Base-by-base conservation (phyloP, 2,888 invertebrate species). In the Cerceris rybyensis region DNA sequence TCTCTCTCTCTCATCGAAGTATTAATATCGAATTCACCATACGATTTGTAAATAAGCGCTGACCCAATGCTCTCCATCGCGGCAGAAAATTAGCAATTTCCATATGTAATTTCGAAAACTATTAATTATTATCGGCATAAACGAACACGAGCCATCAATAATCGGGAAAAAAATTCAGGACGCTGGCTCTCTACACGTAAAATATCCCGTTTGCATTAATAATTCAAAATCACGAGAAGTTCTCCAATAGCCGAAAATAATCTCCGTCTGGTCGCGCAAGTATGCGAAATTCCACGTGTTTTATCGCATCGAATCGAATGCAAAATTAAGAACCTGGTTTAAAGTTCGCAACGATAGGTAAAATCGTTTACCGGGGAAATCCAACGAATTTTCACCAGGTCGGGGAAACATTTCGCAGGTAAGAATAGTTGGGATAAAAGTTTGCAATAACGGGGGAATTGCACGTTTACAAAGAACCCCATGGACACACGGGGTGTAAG, bases 61-160 rank as follows among this genome's bases (percentile, higher is more conserved):
- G 55, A 13, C 60, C 39, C 13, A 50, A 42, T 14, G 7, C 63
- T 50, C 43, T 16, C 52, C 52, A 16, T 39, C 52, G 39, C 75
- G 69, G 67, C 46, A 59, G 42, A 11, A 70, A 75, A 80, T 80
- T 68, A 46, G 61, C 75, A 71, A 80, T 80, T 75, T 80, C 80
- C 75, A 80, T 75, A 75, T 63, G 75, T 80, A 80, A 80, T 80
- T 80, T 58, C 60, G 59, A 50, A 17, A 59, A 66, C 58, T 75
- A 80, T 80, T 80, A 70, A 80, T 80, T 80, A 69, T 68, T 49
- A 71, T 14, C n/a, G 41, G 50, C 54, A 54, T 63, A 46, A 41
- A 58, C 63, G 67, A 80, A 80, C 14, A 64, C 64, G 71, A 16
- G 28, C 54, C 42, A 76, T 75, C 46, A 50, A 69, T 69, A 68